These are phyloP conservation scores for Amphipyra berbera DNA, from an alignment of 2,888 invertebrate genomes.

Conservation along the genomic window DNA sequence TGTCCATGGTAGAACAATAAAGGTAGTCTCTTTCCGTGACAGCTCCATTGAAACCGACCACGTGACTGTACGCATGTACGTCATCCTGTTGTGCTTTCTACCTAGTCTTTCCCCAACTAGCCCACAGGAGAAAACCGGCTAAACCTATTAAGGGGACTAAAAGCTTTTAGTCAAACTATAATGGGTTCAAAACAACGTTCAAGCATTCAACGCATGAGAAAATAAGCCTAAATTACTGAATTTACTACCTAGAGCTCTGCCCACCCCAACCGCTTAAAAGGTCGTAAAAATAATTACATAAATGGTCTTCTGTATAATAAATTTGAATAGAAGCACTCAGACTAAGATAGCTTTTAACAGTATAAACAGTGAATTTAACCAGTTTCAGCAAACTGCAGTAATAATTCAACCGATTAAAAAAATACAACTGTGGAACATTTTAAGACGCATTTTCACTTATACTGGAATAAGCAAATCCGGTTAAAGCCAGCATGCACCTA, in stretches of 20 bases:
- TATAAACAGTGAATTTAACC: slow-evolving; percentile 37
- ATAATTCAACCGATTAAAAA: slow-evolving; percentile 44
- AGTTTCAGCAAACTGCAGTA: slow-evolving; percentile 32
- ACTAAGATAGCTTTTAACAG: slow-evolving; percentile 34
- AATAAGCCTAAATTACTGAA: neutral
- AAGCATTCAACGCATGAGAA: too few species aligned
- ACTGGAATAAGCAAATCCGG: slow-evolving; percentile 49
- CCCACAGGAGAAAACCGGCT: too few species aligned
- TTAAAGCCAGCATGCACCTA: slow-evolving; percentile 56
- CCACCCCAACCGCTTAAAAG: slow-evolving; percentile 1
- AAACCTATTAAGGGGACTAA: too few species aligned
- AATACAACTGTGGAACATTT: slow-evolving; percentile 38
- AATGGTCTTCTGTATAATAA: slow-evolving; percentile 42
- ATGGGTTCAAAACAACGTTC: too few species aligned
- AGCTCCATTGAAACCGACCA: too few species aligned
- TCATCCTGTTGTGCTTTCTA: too few species aligned
- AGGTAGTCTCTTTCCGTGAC: too few species aligned
- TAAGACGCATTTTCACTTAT: slow-evolving; percentile 46
- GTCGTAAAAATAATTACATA: slow-evolving; percentile 28
- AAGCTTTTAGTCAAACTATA: too few species aligned
- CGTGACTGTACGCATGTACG: too few species aligned
- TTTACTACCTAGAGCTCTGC: slow-evolving; percentile 1
- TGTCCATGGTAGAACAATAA: too few species aligned
- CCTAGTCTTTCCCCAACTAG: too few species aligned
- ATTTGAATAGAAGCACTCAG: slow-evolving; percentile 43